Conservation (phyloP, 2,888 invertebrate species). For the Temnothorax rugatulus region DNA sequence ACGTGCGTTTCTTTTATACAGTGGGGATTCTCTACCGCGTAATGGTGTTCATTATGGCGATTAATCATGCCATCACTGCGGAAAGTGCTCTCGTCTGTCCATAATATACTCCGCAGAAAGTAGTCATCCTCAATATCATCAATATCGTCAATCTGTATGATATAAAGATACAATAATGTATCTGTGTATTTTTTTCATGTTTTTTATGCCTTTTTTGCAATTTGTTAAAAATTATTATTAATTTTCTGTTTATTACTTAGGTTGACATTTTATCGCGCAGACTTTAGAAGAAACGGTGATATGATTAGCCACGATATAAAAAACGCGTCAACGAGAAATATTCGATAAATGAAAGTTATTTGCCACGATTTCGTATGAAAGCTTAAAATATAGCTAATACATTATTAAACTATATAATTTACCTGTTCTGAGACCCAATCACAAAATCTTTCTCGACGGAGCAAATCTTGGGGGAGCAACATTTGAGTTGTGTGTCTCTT, state of each 20-base stretch:
- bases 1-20: too few relatives aligned
- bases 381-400: neutral
- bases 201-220: too few relatives aligned
- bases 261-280: too few relatives aligned
- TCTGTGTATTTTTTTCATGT: neutral
- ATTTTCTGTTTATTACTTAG: too few relatives aligned
- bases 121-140: neutral
- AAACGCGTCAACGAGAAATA: neutral
- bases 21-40: constrained; percentile 1
- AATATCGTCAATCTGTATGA: neutral
- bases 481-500: too few relatives aligned
- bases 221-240: too few relatives aligned
- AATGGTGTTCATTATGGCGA: neutral
- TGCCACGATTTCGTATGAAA: neutral
- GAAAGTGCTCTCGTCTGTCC: neutral
- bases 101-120: neutral
- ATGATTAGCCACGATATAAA: too few relatives aligned
- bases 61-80: neutral
- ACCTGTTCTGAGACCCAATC: neutral
- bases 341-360: neutral
- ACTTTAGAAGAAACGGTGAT: too few relatives aligned
- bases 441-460: neutral
- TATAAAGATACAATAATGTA: neutral
- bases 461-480: neutral
- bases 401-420: neutral